A percentile compares a stretch with the other conserved stretches of the same genome.
phyloP scores from a whole-genome alignment of 2,888 invertebrate genomes.

The Zeuzera pyrina region DNA sequence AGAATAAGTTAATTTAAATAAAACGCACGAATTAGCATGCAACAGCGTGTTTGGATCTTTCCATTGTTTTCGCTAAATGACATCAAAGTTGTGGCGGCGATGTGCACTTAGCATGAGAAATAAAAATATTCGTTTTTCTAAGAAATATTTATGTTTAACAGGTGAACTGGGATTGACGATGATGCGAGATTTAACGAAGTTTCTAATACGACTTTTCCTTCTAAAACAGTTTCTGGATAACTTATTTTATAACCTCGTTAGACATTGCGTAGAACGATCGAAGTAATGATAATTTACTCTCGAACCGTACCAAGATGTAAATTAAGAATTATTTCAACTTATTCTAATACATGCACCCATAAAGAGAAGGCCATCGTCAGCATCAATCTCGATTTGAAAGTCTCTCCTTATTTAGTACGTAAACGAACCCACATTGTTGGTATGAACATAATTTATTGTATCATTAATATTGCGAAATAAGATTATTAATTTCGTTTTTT shows the following conservation, averaged over 20 bases:
- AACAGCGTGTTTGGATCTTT: constrained; percentile 45
- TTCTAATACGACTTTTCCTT: too few species aligned
- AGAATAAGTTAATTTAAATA: constrained; percentile 68
- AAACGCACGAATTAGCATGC: constrained; percentile 60
- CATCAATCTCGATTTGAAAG: constrained; percentile 19
- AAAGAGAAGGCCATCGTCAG: constrained; percentile 17
- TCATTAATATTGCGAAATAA: constrained; percentile 7
- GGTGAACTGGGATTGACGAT: constrained; percentile 26
- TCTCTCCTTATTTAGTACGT: constrained; percentile 22
- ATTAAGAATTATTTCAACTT: constrained; percentile 26
- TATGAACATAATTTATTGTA: constrained; percentile 9
- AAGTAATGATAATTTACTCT: constrained; percentile 25
- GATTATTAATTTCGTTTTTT: too few species aligned
- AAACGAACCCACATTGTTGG: constrained; percentile 12
- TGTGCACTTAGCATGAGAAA: constrained; percentile 59
- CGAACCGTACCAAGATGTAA: constrained; percentile 24
- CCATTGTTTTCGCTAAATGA: constrained; percentile 73
- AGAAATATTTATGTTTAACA: constrained; percentile 36
- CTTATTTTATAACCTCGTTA: constrained; percentile 7
- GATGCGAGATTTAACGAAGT: too few species aligned
- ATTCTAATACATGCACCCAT: constrained; percentile 23
- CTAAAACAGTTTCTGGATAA: too few species aligned
- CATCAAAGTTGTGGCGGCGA: constrained; percentile 66
- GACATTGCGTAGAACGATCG: constrained; percentile 15
- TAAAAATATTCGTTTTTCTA: constrained; percentile 48